phyloP scores from a whole-genome alignment of 2,888 invertebrate species.

The Clivina fossor region DNA sequence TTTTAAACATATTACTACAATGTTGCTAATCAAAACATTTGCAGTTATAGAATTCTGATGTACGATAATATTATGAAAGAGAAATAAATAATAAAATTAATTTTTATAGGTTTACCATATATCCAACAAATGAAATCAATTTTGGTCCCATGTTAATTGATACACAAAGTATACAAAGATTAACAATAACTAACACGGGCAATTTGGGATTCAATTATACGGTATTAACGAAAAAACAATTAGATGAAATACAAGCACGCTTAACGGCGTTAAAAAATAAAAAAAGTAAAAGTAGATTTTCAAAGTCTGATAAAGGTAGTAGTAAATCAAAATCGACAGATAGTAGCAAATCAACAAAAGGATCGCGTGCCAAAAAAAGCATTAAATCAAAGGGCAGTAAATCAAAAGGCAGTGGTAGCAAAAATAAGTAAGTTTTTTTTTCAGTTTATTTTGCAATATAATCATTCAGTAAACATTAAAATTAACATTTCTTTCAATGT shows the following conservation, averaged over 20 bases:
- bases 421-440: too few species aligned
- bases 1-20: too few species aligned
- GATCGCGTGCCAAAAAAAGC: background rate
- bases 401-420: constrained; percentile 20
- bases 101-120: constrained; percentile 57
- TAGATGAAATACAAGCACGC: constrained; percentile 25
- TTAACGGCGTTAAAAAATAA: constrained; percentile 23
- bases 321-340: constrained; percentile 17
- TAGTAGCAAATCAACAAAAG: constrained; percentile 24
- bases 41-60: too few species aligned
- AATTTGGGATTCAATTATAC: constrained; percentile 56
- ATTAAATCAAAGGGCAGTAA: constrained; percentile 32
- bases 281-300: constrained; percentile 29
- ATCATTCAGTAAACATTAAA: too few species aligned
- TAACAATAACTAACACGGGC: constrained; percentile 63
- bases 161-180: constrained; percentile 56
- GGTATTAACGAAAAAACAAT: constrained; percentile 39
- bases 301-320: constrained; percentile 20
- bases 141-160: constrained; percentile 62
- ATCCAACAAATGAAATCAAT: constrained; percentile 60
- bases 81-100: constrained; percentile 1
- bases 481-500: too few species aligned
- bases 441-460: too few species aligned
- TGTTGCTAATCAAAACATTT: too few species aligned
- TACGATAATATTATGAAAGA: constrained; percentile 9